Base-by-base conservation (phyloP, 2,113 vertebrate species). In the Tetrax tetrax region DNA sequence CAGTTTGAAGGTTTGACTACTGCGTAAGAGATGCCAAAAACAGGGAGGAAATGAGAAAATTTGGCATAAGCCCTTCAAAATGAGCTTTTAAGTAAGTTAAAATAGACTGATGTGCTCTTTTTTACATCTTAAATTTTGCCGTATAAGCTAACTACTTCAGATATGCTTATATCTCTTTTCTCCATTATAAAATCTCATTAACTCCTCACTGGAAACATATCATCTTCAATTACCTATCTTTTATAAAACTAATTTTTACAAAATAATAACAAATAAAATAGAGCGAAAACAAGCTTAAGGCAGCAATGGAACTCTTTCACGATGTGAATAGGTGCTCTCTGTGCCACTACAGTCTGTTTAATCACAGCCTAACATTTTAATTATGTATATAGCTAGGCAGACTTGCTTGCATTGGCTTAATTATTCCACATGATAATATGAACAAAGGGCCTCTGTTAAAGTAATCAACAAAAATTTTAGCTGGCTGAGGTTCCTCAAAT, bases 391-490 rank as follows among this genome's bases (percentile, higher is more conserved):
- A 86, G 92, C 79, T 93, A 95, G 89, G 95, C 82, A 94, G 79
- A 83, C 92, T 95, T 89, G 85, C 85, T 93, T 89, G 93, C 95
- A 96, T 95, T 84, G 89, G 89, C 87, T 97, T 97, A 97, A 98
- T 98, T 97, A 96, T 97, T 96, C 91, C 93, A 91, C 90, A 94
- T 93, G 95, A 95, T 96, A 96, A 97, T 95, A 87, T 59, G 95
- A 96, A 98, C 98, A 98, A 98, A 96, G 91, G 68, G 56, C 91
- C 90, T 97, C 97, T 98, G 97, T 98, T 96, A 87, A 94, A 96
- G 91, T 92, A 96, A 96, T 96, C 91, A 96, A 96, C 84, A 96
- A 94, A 96, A 92, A 93, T 96, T 94, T 94, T 95, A 95, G 82
- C 97, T 95, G 97, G 93, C 96, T 96, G 97, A 94, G 95, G 96